Percentiles rank a stretch among this genome's conserved stretches.
Conservation (phyloP, 2,888 invertebrate genomes). For the Ectobius pallidus region DNA sequence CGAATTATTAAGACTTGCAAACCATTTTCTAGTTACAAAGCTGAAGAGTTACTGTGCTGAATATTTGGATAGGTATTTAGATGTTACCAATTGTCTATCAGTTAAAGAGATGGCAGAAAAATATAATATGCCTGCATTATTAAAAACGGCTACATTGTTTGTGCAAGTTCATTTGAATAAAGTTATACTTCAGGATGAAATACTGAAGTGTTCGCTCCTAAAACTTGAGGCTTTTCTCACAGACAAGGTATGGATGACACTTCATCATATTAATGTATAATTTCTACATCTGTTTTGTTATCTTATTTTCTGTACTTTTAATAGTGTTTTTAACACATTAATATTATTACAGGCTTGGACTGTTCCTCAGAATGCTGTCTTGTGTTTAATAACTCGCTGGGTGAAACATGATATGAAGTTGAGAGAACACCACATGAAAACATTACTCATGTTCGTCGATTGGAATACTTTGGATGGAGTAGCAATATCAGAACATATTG, state of each 20-base stretch:
- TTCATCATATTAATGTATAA: too few species aligned
- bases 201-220: conserved; percentile 57
- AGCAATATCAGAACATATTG: conserved; percentile 61
- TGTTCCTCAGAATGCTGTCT: conserved; percentile 39
- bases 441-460: conserved; percentile 59
- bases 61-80: conserved; percentile 66
- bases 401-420: conserved; percentile 56
- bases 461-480: conserved; percentile 58
- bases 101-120: conserved; percentile 65
- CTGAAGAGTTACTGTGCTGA: conserved; percentile 68
- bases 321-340: too few species aligned
- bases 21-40: conserved; percentile 66
- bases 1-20: conserved; percentile 65
- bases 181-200: conserved; percentile 61
- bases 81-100: conserved; percentile 66
- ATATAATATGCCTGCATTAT: conserved; percentile 63
- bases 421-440: conserved; percentile 62
- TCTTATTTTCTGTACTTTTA: too few species aligned
- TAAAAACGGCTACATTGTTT: conserved; percentile 62
- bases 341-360: conserved; percentile 38
- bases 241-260: conserved; percentile 56
- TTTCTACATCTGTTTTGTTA: too few species aligned
- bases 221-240: conserved; percentile 61
- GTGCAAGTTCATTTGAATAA: conserved; percentile 60
- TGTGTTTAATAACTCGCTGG: conserved; percentile 62